Evolutionary conservation across 1,140 invertebrate species (phyloP).

Genomic region (Arctopsyche grandis): DNA sequence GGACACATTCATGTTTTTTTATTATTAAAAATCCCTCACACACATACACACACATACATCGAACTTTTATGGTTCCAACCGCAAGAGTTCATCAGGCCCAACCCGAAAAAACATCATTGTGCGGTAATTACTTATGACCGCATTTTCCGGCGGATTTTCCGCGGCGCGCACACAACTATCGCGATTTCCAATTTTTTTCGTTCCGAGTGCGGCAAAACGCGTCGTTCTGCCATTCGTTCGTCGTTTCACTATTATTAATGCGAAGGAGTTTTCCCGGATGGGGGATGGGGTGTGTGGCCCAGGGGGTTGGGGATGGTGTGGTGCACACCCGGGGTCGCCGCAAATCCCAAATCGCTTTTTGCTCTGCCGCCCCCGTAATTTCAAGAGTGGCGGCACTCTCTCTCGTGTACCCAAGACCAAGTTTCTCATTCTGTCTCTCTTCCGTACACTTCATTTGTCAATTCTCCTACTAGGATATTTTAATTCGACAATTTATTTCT

Average conservation of each 20-base stretch:
- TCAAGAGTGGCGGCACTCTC: not conserved
- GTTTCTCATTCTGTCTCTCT: not conserved
- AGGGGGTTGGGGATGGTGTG: not conserved
- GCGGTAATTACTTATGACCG: too few species aligned
- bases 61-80: too few species aligned
- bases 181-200: not conserved
- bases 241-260: not conserved
- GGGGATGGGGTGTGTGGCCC: too few species aligned
- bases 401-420: not conserved
- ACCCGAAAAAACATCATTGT: too few species aligned
- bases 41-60: too few species aligned
- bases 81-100: too few species aligned
- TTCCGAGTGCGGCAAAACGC: not conserved
- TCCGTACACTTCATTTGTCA: slow-evolving; percentile 20
- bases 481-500: not conserved
- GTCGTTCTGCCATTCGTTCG: too few species aligned
- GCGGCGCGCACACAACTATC: not conserved
- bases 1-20: too few species aligned
- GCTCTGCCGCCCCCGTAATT: slow-evolving; percentile 28
- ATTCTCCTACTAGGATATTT: slow-evolving; percentile 2
- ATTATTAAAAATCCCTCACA: too few species aligned
- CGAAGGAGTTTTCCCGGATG: not conserved
- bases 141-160: too few species aligned
- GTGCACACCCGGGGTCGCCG: not conserved
- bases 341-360: slow-evolving; percentile 37